Percentiles rank a stretch among this genome's conserved stretches.
Evolutionary conservation across 2,113 vertebrate genomes (phyloP).

Genomic region (Chionomys nivalis): DNA sequence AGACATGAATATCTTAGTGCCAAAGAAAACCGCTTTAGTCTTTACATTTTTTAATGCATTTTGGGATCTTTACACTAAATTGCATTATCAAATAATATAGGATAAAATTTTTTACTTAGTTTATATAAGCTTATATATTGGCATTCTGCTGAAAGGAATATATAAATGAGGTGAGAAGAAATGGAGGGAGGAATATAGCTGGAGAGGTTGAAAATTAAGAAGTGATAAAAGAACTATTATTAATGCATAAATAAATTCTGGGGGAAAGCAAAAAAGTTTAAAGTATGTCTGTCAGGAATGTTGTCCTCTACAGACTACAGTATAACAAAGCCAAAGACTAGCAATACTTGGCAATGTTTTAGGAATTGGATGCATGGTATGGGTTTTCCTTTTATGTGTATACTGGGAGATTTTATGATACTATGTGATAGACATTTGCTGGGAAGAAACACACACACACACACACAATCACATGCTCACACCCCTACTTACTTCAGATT

Average conservation of each 20-base stretch:
- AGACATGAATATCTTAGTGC: neutral
- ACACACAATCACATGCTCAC: neutral
- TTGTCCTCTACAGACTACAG: neutral
- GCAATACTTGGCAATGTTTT: neutral
- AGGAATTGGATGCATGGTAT: neutral
- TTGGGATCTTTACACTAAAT: neutral
- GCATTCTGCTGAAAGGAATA: conserved; percentile 8
- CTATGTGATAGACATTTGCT: neutral
- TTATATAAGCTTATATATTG: neutral
- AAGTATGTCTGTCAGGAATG: neutral
- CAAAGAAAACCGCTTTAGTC: neutral
- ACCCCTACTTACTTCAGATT: neutral
- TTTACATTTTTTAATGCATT: neutral
- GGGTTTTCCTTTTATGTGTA: conserved; percentile 23
- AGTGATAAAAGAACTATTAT: neutral
- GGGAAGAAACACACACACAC: neutral
- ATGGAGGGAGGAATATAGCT: neutral
- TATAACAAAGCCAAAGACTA: neutral
- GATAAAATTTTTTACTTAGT: neutral
- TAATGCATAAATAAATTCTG: neutral
- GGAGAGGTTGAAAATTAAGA: neutral
- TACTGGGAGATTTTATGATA: neutral
- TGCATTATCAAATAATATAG: neutral
- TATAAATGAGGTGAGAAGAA: neutral
- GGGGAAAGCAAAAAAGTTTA: neutral